These are phyloP conservation scores for Dicerorhinus sumatrensis DNA, from an alignment of 2,113 vertebrate species.

Conservation along the genomic window DNA sequence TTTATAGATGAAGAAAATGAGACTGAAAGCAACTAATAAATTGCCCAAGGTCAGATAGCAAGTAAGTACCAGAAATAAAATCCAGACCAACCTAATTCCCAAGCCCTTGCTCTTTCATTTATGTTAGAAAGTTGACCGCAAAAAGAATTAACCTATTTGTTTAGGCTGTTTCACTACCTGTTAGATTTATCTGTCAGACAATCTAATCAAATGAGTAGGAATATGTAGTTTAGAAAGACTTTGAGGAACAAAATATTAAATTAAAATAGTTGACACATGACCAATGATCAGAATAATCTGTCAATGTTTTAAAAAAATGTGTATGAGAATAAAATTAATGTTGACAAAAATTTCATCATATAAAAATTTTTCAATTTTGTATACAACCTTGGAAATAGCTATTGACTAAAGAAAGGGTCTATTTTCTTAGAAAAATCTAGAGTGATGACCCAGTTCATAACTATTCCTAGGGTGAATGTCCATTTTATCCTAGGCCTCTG, in stretches of 20 bases:
- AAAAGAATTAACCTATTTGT: background rate
- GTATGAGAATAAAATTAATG: background rate
- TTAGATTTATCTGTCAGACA: background rate
- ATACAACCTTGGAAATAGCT: background rate
- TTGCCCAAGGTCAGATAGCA: constrained; percentile 11
- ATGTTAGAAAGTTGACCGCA: background rate
- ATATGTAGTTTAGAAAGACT: background rate
- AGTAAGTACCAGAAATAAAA: constrained; percentile 47
- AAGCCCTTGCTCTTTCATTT: background rate
- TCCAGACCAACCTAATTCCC: background rate
- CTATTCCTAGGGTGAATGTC: background rate
- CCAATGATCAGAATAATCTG: background rate
- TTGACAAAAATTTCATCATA: background rate
- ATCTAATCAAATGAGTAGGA: background rate
- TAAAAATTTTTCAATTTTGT: background rate
- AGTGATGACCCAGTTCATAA: background rate
- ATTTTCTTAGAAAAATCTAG: background rate
- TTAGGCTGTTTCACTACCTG: background rate
- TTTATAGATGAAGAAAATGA: constrained; percentile 40
- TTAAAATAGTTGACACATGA: background rate
- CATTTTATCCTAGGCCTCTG: background rate
- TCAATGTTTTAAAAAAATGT: background rate
- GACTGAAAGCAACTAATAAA: constrained; percentile 17
- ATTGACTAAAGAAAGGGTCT: background rate
- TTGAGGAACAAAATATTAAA: background rate